Base-by-base conservation (phyloP, 2,888 invertebrate genomes). In the Ectobius pallidus region DNA sequence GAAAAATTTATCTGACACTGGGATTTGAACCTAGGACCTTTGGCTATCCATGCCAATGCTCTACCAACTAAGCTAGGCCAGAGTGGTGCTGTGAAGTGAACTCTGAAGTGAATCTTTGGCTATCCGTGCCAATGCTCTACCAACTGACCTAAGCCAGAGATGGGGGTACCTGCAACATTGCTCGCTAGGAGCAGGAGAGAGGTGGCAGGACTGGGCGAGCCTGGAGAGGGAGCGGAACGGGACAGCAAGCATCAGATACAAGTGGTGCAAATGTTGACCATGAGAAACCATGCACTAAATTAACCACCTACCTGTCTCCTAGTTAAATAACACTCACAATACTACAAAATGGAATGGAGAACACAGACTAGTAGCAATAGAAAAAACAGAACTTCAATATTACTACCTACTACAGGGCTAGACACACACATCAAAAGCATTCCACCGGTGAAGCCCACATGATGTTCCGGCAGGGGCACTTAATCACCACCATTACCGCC, bases 381-480 rank as follows among this genome's bases (percentile, higher is more conserved):
- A 69, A 32, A 69, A 42, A 46, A 72, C 61, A 49, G 46, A 70
- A 73, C n/a, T n/a, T n/a, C n/a, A n/a, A n/a, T n/a, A n/a, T n/a
- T n/a, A 73, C 68, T 65, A 70, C 70, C 70, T 65, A 61, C 67
- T 70, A 65, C 30, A 70, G 65, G 63, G 44, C 67, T 63, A 71
- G 44, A 62, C 62, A 49, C 18, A 34, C 63, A 73, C 61, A 76
- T 55, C 67, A 73, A 76, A 76, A 76, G 76, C 76, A 70, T 55
- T 70, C 72, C 67, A 71, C 72, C 65, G 67, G 74, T 76, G 76
- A 75, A 76, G 76, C 76, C 76, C 76, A 76, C 75, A 76, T 71
- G 75, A 76, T 75, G 74, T 34, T 34, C 34, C 34, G 34, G 7
- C 34, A 11, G 7, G 34, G 34, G 34, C 6, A 34, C 7, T 34